These are phyloP conservation scores for Apostichopus leukothele DNA, from an alignment of 53 echinoderm and acorn worm genomes.

Conservation along the genomic window DNA sequence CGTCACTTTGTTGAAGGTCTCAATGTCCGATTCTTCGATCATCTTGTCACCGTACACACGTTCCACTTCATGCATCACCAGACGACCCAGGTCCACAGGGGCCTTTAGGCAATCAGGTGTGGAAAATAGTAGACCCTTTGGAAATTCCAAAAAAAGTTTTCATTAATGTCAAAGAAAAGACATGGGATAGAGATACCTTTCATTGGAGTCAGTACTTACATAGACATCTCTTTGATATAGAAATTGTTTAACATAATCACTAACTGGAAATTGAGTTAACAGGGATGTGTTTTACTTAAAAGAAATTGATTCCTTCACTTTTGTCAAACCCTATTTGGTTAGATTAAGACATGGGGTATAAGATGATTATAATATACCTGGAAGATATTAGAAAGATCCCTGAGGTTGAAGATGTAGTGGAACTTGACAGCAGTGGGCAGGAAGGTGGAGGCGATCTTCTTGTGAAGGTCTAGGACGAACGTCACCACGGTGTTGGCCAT, in stretches of 20 bases:
- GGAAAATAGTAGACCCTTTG: slow-evolving; percentile 86
- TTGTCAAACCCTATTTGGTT: too few relatives aligned
- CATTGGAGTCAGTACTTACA: too few relatives aligned
- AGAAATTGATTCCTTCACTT: too few relatives aligned
- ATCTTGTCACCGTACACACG: slow-evolving; percentile 94
- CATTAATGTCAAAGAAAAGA: too few relatives aligned
- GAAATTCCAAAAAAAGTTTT: not conserved
- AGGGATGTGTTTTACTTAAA: too few relatives aligned
- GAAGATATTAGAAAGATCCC: slow-evolving; percentile 96
- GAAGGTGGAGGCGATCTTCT: slow-evolving; percentile 89
- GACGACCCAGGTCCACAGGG: slow-evolving; percentile 78
- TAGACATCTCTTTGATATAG: too few relatives aligned
- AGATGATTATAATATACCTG: slow-evolving; percentile 61
- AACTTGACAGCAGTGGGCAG: slow-evolving; percentile 98
- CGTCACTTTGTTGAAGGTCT: slow-evolving; percentile 66
- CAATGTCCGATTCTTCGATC: slow-evolving; percentile 87
- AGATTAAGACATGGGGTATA: not conserved
- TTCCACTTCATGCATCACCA: slow-evolving; percentile 86
- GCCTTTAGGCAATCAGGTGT: slow-evolving; percentile 79
- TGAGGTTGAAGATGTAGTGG: slow-evolving; percentile 98
- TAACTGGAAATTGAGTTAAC: too few relatives aligned
- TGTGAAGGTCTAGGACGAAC: slow-evolving; percentile 89
- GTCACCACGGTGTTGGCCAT: slow-evolving; percentile 65
- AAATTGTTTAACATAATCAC: too few relatives aligned
- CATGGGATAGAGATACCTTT: too few relatives aligned